phyloP scores from a whole-genome alignment of 2,888 invertebrate species.

The Ormia ochracea region DNA sequence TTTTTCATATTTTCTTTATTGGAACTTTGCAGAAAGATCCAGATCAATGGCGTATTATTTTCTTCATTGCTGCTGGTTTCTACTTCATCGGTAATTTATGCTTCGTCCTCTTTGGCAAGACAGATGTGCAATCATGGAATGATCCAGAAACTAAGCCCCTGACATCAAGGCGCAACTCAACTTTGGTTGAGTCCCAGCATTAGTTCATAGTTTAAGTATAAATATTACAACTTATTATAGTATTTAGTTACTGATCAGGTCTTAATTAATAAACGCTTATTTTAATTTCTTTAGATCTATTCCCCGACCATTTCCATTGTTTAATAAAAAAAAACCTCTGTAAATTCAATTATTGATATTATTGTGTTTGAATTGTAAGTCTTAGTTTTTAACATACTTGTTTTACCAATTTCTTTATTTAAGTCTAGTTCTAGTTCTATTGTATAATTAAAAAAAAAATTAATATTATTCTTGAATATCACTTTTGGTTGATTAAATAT shows the following conservation, averaged over 20 bases:
- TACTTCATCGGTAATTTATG: slow-evolving; percentile 84
- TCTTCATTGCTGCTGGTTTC: slow-evolving; percentile 84
- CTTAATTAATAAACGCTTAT: slow-evolving; percentile 11
- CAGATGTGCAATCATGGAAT: slow-evolving; percentile 85
- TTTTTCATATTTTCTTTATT: too few species aligned
- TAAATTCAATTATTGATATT: slow-evolving; percentile 15
- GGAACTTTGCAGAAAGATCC: slow-evolving; percentile 80
- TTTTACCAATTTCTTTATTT: slow-evolving; percentile 15
- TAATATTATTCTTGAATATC: not conserved
- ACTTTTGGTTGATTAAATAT: not conserved
- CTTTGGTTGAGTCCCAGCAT: slow-evolving; percentile 72
- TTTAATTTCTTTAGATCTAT: not conserved
- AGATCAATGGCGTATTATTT: slow-evolving; percentile 85
- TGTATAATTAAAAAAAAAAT: slow-evolving; percentile 6
- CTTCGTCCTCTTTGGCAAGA: slow-evolving; percentile 83
- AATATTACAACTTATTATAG: not conserved
- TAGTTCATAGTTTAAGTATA: slow-evolving; percentile 56
- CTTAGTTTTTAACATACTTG: slow-evolving; percentile 30
- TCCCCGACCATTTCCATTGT: not conserved
- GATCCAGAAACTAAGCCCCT: slow-evolving; percentile 71
- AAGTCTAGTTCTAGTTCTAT: slow-evolving; percentile 27
- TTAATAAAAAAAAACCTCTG: slow-evolving; percentile 3
- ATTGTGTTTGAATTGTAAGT: slow-evolving; percentile 25
- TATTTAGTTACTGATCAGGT: slow-evolving; percentile 29
- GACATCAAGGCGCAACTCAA: slow-evolving; percentile 68